phyloP scores from a whole-genome alignment of 1,140 invertebrate species.

The Sitophilus oryzae region DNA sequence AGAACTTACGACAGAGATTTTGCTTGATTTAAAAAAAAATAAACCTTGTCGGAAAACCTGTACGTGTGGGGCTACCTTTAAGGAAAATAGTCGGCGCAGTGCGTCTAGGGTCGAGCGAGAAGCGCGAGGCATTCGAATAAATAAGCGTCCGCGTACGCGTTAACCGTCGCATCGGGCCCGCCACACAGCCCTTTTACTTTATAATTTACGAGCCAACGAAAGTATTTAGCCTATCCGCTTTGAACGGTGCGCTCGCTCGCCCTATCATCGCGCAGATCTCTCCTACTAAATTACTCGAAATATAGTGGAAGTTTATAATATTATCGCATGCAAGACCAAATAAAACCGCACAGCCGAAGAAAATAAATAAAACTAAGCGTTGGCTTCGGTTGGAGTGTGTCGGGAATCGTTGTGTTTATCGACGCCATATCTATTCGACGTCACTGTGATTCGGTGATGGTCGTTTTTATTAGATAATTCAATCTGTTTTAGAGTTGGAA shows the following conservation, averaged over 20 bases:
- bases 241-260: constrained; percentile 28
- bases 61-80: not conserved
- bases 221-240: constrained; percentile 27
- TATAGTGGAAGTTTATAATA: constrained; percentile 26
- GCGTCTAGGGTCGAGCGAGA: not conserved
- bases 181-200: constrained; percentile 15
- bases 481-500: too few species aligned
- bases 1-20: too few species aligned
- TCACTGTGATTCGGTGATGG: too few species aligned
- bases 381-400: too few species aligned
- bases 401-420: too few species aligned
- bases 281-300: constrained; percentile 24
- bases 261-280: constrained; percentile 24
- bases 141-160: constrained; percentile 24
- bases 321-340: constrained; percentile 23
- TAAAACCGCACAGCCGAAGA: constrained; percentile 12
- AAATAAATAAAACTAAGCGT: constrained; percentile 26
- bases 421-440: too few species aligned
- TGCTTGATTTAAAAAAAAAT: too few species aligned
- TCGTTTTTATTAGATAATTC: too few species aligned
- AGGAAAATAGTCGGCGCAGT: not conserved
- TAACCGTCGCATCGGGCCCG: constrained; percentile 19
- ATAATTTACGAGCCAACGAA: constrained; percentile 28
- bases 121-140: constrained; percentile 15
- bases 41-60: too few species aligned